Evolutionary conservation across 2,888 invertebrate genomes (phyloP), one percentile per base, ranked within the genome.

Genomic region (Polydesmus complanatus): DNA sequence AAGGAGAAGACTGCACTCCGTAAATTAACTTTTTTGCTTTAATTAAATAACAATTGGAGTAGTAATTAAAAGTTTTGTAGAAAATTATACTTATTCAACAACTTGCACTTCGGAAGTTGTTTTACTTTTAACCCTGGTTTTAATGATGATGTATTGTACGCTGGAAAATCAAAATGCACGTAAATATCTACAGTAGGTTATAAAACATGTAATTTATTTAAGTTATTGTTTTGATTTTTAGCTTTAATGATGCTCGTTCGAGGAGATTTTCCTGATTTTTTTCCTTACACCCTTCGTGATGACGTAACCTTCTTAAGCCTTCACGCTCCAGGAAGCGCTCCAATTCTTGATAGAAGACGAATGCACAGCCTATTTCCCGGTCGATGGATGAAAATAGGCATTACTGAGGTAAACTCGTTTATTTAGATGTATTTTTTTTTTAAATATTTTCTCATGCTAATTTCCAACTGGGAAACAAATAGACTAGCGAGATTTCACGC

Each of bases 41-140:
- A n/a, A 19, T n/a, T 49, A 57, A 57, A 48, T 57, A 19, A 27
- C n/a, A 23, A 5, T 49, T 2, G 25, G 21, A 26, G 14, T 37
- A 37, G 14, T 37, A 37, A 37, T 37, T 8, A 37, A 8, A 8
- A 14, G 37, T 37, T 37, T 37, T 37, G 14, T 37, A 54, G 54
- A n/a, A 26, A 54, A 8, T n/a, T 54, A 25, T 11, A 19, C 23
- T 1, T 22, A 1, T 59, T 59, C 25, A 59, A 59, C 48, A 59
- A 54, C 19, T 22, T 59, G 8, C 51, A 54, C 27, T 59, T 51
- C 25, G 59, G 59, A 27, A 59, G 27, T 21, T 59, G 59, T 47
- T 54, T 59, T 25, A 59, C 59, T 5, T 59, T 54, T 25, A 59
- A 59, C 21, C 54, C 59, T 3, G 59, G 59, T 1, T 59, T 59